Conservation (phyloP, 2,113 vertebrate species). For the Choloepus hoffmanni region DNA sequence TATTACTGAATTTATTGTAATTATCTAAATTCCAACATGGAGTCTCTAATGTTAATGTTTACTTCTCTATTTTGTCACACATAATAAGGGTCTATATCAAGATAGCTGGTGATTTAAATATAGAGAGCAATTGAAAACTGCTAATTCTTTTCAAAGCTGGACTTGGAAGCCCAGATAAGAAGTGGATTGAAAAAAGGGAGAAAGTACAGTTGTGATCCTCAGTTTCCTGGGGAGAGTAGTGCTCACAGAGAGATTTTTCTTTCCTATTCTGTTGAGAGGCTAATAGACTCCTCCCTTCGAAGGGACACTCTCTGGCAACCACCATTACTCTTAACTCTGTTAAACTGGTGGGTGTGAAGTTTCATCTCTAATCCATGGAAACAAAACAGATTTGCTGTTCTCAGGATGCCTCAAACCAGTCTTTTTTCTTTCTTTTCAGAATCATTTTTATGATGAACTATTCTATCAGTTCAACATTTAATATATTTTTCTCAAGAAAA, state of each 20-base stretch:
- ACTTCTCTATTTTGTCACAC: background rate
- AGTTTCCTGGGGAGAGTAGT: background rate
- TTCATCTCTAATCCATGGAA: background rate
- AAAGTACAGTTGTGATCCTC: background rate
- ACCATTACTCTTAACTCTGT: background rate
- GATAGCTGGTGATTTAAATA: background rate
- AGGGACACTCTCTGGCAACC: too few relatives aligned
- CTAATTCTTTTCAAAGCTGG: background rate
- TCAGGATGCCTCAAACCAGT: background rate
- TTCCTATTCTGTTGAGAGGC: background rate
- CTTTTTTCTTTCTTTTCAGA: background rate
- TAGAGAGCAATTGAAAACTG: background rate
- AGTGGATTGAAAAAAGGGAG: background rate
- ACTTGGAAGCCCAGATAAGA: background rate
- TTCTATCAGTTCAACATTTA: background rate
- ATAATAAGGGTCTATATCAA: background rate
- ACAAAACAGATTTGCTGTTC: background rate
- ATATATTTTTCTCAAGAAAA: slow-evolving; percentile 5
- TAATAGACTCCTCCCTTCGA: background rate
- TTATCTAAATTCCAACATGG: background rate
- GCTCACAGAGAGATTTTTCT: background rate
- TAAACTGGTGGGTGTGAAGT: background rate
- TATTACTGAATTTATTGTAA: background rate
- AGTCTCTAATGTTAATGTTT: background rate
- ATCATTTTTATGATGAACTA: background rate